These are phyloP conservation scores for Anoncus sp. DNA, from an alignment of 2,888 invertebrate genomes.

Conservation along the genomic window DNA sequence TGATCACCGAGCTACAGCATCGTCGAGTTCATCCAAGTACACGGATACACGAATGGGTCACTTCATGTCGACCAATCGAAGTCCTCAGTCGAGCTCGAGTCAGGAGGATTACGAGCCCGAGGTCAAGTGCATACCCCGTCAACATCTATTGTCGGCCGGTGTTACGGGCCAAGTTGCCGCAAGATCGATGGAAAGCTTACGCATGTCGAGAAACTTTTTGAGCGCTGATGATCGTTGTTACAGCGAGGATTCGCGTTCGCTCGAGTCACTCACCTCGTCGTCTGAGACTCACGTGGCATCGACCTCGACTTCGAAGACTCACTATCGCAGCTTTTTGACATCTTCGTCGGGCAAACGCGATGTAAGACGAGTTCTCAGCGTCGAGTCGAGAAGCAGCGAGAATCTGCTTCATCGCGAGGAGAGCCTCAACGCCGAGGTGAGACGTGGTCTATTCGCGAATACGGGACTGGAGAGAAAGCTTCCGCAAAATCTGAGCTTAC, in stretches of 20 bases:
- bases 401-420: constrained; percentile 86
- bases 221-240: constrained; percentile 80
- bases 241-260: constrained; percentile 79
- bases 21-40: constrained; percentile 77
- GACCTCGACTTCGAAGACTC: constrained; percentile 81
- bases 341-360: constrained; percentile 87
- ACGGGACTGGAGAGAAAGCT: constrained; percentile 85
- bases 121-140: constrained; percentile 81
- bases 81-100: constrained; percentile 88
- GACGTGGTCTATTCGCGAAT: constrained; percentile 88
- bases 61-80: constrained; percentile 85
- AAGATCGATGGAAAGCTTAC: constrained; percentile 89
- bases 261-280: constrained; percentile 79
- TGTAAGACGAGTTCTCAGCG: constrained; percentile 84
- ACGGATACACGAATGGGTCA: constrained; percentile 85
- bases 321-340: constrained; percentile 87
- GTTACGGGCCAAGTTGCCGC: constrained; percentile 84
- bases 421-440: constrained; percentile 87
- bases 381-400: constrained; percentile 86
- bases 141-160: constrained; percentile 74
- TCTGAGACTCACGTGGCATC: constrained; percentile 85
- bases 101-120: constrained; percentile 89
- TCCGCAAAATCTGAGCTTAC: constrained; percentile 89
- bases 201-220: constrained; percentile 84
- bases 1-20: constrained; percentile 22